Percentiles rank a stretch among this genome's conserved stretches.
Evolutionary conservation across 2,113 vertebrate genomes (phyloP).

Genomic region (Bos indicus): DNA sequence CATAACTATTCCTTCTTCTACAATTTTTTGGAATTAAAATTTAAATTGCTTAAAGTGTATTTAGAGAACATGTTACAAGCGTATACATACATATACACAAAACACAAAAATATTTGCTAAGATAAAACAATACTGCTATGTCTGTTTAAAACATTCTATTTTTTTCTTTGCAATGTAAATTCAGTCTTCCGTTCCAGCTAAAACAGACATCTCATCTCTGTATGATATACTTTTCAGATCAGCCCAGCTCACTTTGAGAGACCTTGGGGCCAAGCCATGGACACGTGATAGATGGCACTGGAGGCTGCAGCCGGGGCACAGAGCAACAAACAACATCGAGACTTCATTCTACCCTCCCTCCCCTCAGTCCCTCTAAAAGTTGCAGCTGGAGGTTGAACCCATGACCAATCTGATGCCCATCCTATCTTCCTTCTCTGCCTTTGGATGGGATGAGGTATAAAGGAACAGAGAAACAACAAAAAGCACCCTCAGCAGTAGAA

Average conservation of each 20-base stretch:
- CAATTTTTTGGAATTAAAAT: background rate
- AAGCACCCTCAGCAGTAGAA: background rate
- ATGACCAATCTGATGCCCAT: background rate
- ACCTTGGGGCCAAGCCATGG: background rate
- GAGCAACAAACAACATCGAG: background rate
- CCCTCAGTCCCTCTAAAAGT: background rate
- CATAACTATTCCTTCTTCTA: background rate
- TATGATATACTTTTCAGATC: background rate
- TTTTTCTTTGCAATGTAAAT: background rate
- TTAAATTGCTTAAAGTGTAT: background rate
- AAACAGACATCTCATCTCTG: background rate
- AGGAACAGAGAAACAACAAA: background rate
- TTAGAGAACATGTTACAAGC: background rate
- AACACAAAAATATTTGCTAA: background rate
- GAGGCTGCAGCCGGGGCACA: no score
- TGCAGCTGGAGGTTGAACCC: background rate
- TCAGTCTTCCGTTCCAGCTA: background rate
- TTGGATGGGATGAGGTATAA: background rate
- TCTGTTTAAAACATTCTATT: background rate
- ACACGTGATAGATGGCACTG: background rate
- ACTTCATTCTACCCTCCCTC: background rate
- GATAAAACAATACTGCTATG: background rate
- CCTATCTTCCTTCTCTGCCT: background rate
- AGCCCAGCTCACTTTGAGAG: background rate
- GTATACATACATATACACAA: background rate